These are phyloP conservation scores for Nycticebus coucang DNA, from an alignment of 2,113 vertebrate species.

Conservation along the genomic window DNA sequence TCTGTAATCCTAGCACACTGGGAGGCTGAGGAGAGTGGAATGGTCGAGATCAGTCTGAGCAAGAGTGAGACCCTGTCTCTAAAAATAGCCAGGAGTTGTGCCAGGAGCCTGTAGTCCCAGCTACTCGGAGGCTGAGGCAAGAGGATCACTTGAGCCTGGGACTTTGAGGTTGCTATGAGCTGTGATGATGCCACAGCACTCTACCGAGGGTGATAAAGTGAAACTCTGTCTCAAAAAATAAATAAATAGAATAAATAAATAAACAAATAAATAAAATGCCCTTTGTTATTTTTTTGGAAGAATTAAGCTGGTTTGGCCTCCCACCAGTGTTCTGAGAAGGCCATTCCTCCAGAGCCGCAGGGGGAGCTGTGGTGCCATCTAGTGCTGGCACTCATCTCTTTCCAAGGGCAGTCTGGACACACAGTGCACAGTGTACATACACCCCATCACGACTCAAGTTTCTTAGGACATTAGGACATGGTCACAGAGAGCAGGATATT, in stretches of 20 bases:
- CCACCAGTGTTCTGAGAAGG: neutral
- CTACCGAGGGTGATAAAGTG: neutral
- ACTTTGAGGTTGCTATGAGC: no score
- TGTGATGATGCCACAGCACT: no score
- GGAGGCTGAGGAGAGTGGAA: no score
- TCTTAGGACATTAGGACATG: neutral
- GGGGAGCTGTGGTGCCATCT: neutral
- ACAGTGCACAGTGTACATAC: neutral
- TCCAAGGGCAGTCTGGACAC: neutral
- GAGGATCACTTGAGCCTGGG: no score
- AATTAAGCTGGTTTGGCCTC: neutral
- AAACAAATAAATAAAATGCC: neutral
- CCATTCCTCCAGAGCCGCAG: neutral
- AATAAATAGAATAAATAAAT: neutral
- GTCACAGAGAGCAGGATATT: neutral
- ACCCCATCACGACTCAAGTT: neutral
- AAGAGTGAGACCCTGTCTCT: no score
- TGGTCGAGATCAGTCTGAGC: no score
- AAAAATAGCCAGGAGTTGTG: no score
- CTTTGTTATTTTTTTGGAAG: neutral
- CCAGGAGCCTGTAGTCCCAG: no score
- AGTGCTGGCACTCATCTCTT: neutral
- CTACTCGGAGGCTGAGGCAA: neutral
- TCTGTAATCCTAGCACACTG: no score
- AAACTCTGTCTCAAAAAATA: neutral